These are phyloP conservation scores for Hydrozoanthus gracilis DNA, from an alignment of 92 coral and sea anemone species.

Conservation along the genomic window DNA sequence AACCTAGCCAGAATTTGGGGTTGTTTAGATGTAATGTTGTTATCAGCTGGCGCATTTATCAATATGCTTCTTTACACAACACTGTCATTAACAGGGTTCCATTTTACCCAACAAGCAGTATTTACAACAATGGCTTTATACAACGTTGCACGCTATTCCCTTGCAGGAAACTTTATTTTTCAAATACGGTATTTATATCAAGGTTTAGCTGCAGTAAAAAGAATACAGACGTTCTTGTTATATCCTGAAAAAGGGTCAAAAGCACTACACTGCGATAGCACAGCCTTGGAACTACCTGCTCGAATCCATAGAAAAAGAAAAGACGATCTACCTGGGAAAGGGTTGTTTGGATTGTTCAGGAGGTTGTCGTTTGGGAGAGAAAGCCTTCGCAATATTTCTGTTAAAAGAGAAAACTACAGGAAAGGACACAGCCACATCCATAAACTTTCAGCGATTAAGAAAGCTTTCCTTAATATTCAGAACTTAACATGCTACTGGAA, in stretches of 20 bases:
- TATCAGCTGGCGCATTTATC: not conserved
- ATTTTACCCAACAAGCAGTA: constrained; percentile 14
- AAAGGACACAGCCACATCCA: not conserved
- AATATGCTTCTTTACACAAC: constrained; percentile 19
- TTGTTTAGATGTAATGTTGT: not conserved
- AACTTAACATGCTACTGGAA: constrained; percentile 25
- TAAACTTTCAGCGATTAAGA: not conserved
- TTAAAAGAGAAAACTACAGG: not conserved
- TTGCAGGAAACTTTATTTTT: not conserved
- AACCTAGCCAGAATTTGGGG: not conserved
- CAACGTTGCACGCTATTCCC: not conserved
- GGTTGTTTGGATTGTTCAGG: not conserved
- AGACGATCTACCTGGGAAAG: constrained; percentile 5
- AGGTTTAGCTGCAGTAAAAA: not conserved
- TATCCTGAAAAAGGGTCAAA: constrained; percentile 16
- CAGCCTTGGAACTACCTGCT: not conserved
- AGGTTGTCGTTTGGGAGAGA: not conserved
- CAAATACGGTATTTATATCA: not conserved
- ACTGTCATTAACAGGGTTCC: not conserved
- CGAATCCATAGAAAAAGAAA: not conserved
- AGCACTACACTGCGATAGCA: not conserved
- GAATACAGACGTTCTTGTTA: constrained; percentile 4
- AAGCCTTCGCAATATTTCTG: not conserved
- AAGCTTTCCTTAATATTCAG: not conserved
- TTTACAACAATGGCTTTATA: constrained; percentile 21